Conservation (phyloP, 2,797 vertebrate species). For the Anniella stebbinsi region DNA sequence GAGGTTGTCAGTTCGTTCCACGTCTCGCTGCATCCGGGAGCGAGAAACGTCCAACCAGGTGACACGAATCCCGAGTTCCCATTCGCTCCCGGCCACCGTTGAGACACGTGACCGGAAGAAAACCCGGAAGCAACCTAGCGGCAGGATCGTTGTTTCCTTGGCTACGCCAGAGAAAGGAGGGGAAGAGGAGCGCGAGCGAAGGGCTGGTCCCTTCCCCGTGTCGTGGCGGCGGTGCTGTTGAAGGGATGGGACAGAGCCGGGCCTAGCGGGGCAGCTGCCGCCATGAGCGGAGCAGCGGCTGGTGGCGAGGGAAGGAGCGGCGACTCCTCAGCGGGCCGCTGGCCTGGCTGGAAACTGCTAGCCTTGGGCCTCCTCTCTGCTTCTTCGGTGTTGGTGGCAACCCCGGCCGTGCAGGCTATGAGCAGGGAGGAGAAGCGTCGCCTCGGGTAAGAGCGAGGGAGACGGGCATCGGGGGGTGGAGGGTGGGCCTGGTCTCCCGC, state of each 20-base stretch:
- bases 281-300: slow-evolving; percentile 67
- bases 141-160: slow-evolving; percentile 76
- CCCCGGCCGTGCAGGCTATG: slow-evolving; percentile 76
- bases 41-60: neutral
- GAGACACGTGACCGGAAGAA: neutral
- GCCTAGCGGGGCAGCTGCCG: slow-evolving; percentile 74
- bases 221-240: slow-evolving; percentile 58
- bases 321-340: slow-evolving; percentile 63
- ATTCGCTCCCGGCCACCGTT: slow-evolving; percentile 47
- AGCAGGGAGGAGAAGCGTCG: slow-evolving; percentile 79
- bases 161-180: slow-evolving; percentile 75
- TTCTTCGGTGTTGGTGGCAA: slow-evolving; percentile 73
- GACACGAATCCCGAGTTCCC: neutral
- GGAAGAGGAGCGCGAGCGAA: slow-evolving; percentile 13
- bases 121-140: slow-evolving; percentile 72
- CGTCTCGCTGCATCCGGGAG: slow-evolving; percentile 1
- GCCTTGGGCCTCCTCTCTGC: slow-evolving; percentile 76
- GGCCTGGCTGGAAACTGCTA: slow-evolving; percentile 76
- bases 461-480: too few species aligned
- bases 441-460: slow-evolving; percentile 75
- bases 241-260: slow-evolving; percentile 60
- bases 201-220: slow-evolving; percentile 69
- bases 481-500: neutral
- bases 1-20: neutral
- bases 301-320: slow-evolving; percentile 44